A percentile compares a stretch with the other conserved stretches of the same genome.
These are phyloP conservation scores for Phymorhynchus buccinoides DNA, from an alignment of 1,140 invertebrate species.

Conservation along the genomic window DNA sequence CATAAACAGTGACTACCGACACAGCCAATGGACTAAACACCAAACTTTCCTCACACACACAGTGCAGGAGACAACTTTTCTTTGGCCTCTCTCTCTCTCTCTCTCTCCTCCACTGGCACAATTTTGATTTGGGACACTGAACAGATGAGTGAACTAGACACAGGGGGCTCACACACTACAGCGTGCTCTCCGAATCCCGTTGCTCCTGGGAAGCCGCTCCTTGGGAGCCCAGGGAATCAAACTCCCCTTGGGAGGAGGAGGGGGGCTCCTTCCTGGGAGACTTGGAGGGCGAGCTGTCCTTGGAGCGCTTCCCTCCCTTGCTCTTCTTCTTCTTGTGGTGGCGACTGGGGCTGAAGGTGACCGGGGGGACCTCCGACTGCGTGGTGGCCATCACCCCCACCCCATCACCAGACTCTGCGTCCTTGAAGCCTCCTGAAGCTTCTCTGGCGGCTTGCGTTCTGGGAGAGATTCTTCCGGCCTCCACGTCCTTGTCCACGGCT, in stretches of 20 bases:
- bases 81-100: not conserved
- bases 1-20: too few relatives aligned
- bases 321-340: not conserved
- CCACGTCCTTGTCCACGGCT: not conserved
- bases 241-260: not conserved
- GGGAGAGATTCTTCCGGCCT: not conserved
- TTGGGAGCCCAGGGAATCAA: conserved; percentile 12
- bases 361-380: not conserved
- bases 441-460: not conserved
- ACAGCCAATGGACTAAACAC: too few relatives aligned
- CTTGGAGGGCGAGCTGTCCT: not conserved
- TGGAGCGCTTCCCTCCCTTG: not conserved
- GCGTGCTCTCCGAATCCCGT: not conserved
- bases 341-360: not conserved
- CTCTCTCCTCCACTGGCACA: not conserved
- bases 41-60: too few relatives aligned
- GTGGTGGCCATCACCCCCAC: not conserved
- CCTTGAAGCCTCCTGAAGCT: not conserved
- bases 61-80: not conserved
- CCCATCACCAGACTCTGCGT: not conserved
- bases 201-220: not conserved
- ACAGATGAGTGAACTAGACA: not conserved
- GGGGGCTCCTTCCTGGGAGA: not conserved
- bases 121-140: not conserved
- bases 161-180: not conserved